Conservation (phyloP, 2,797 vertebrate genomes). For the Agapornis canus region DNA sequence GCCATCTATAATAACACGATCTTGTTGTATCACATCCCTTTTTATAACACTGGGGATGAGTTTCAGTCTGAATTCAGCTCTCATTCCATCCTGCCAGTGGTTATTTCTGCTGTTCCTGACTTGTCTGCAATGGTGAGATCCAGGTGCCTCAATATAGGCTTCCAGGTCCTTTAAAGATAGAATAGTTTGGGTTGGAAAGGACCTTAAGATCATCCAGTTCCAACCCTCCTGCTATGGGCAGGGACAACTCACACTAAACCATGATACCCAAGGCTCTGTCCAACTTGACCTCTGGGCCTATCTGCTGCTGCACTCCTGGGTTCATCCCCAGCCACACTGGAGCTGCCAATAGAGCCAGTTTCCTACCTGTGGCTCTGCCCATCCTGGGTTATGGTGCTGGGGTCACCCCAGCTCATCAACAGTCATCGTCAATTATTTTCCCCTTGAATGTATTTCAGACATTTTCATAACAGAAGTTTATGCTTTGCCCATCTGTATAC, state of each 20-base stretch:
- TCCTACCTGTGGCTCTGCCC: not conserved
- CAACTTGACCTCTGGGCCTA: not conserved
- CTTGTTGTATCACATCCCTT: accelerated
- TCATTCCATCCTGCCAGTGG: not conserved
- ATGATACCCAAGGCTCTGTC: not conserved
- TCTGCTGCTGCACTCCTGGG: not conserved
- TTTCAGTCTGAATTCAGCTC: not conserved
- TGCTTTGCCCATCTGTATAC: not conserved
- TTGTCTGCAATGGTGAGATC: not conserved
- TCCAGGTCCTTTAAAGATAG: not conserved
- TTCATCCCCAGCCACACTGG: not conserved
- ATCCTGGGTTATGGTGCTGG: accelerated
- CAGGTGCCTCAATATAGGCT: not conserved
- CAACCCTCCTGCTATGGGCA: not conserved
- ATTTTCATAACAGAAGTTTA: not conserved
- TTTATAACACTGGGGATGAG: not conserved
- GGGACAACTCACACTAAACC: not conserved
- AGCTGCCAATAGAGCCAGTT: accelerated
- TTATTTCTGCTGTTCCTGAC: not conserved
- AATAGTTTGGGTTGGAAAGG: not conserved
- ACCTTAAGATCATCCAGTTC: not conserved
- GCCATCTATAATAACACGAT: not conserved
- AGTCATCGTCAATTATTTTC: not conserved
- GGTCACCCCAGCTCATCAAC: not conserved
- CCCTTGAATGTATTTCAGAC: not conserved